phyloP scores from a whole-genome alignment of 1,140 invertebrate genomes.

The Tetramorium alpestre region DNA sequence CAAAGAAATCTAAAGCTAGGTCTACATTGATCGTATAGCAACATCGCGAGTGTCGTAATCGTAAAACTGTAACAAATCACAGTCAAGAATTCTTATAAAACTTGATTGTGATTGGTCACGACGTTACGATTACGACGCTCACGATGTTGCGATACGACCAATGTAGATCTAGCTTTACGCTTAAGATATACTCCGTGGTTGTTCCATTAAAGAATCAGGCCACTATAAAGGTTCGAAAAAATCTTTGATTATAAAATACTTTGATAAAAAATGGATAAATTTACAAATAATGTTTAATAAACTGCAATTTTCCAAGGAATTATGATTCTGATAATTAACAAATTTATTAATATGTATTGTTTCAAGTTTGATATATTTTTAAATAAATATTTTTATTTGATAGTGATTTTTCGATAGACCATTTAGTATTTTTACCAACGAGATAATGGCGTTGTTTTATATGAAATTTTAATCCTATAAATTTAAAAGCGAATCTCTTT shows the following conservation, averaged over 20 bases:
- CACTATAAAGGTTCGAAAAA: slow-evolving; percentile 15
- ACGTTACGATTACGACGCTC: too few species aligned
- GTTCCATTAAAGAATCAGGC: slow-evolving; percentile 48
- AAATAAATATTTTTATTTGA: neutral
- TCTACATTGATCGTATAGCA: too few species aligned
- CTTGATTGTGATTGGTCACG: too few species aligned
- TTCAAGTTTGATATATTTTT: neutral
- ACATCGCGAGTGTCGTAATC: too few species aligned
- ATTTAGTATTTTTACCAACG: neutral
- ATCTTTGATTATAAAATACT: neutral
- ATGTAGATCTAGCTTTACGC: too few species aligned
- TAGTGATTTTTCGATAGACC: neutral
- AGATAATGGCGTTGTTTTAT: neutral
- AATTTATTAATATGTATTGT: neutral
- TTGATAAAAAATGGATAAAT: neutral
- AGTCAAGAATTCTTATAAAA: too few species aligned
- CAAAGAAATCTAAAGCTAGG: neutral
- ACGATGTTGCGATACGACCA: too few species aligned
- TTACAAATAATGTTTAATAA: neutral
- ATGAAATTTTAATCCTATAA: neutral
- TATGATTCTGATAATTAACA: neutral
- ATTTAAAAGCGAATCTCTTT: neutral
- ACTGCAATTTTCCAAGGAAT: neutral
- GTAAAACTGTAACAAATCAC: too few species aligned
- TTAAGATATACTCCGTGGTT: neutral